Base-by-base conservation (phyloP, 2,797 vertebrate species). In the Ptychobarbus kaznakovi region DNA sequence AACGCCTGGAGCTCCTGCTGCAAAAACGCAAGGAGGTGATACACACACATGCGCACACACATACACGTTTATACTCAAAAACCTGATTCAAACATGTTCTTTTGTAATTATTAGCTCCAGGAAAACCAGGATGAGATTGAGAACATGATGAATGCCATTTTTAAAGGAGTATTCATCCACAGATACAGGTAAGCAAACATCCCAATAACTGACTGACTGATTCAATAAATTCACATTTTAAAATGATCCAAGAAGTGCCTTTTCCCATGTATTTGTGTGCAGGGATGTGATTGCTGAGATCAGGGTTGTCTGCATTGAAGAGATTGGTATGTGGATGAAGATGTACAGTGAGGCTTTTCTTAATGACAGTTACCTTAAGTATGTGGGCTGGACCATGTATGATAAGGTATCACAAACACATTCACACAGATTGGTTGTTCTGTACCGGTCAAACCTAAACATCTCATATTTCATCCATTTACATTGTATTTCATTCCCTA, bases 81-180 rank as follows among this genome's bases (percentile, higher is more conserved):
- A 78, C 65, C 28, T 32, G 16, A 79, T 49, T 61, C 20, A 46
- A 44, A 16, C 18, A 12, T 80, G 68, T 91, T 81, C 66, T 46
- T 44, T 91, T 91, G 18, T 70, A 89, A 82, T 75, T 96, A 95
- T 90, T 94, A 99, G 98, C 97, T 99, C 91, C 98, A 99, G 94
- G 98, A 99, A 95, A 99, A 99, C 94, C 98, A 99, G 92, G 98
- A 99, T 90, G 98, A 99, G 95, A 99, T 99, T 93, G 98, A 99
- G 94, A 99, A 99, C 92, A 99, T 99, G 98, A 99, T 99, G 98
- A 99, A 99, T 92, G 98, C 98, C 88, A 99, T 99, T 94, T 99
- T 99, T 96, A 99, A 99, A 95, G 98, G 98, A 90, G 98, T 99
- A 89, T 99, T 99, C 94, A 97, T 99, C 93, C 98, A 99, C 92